Percentiles rank a stretch among this genome's conserved stretches.
Evolutionary conservation across 53 echinoderm and acorn worm species (phyloP).

Genomic region (Echinarachnius parma): DNA sequence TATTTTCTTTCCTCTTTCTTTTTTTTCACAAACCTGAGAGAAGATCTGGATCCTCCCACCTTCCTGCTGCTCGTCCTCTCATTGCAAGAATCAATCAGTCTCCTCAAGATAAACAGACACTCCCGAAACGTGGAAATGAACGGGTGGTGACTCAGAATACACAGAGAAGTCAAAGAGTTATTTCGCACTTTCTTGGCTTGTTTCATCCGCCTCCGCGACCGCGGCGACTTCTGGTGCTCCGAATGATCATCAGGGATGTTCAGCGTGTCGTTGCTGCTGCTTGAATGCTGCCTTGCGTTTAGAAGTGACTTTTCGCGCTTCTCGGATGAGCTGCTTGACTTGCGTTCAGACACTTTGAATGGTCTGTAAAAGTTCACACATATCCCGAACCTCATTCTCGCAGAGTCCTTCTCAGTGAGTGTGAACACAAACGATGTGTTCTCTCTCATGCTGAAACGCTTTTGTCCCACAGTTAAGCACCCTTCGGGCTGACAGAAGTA

Average conservation of each 20-base stretch:
- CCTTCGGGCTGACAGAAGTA: slow-evolving; percentile 96
- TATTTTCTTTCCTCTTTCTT: background rate
- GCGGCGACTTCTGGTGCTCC: slow-evolving; percentile 61
- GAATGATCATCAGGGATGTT: slow-evolving; percentile 66
- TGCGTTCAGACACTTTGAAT: slow-evolving; percentile 71
- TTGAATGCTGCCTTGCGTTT: slow-evolving; percentile 75
- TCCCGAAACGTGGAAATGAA: slow-evolving; percentile 95
- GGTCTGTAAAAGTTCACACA: slow-evolving; percentile 96
- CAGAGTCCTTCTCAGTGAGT: slow-evolving; percentile 89
- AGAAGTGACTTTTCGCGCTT: slow-evolving; percentile 50
- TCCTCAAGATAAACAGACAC: slow-evolving; percentile 91
- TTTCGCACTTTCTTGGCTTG: slow-evolving; percentile 86
- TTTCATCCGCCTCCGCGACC: slow-evolving; percentile 75
- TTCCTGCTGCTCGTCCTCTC: slow-evolving; percentile 89
- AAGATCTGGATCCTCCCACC: slow-evolving; percentile 86
- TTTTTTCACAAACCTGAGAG: slow-evolving; percentile 64
- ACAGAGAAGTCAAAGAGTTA: slow-evolving; percentile 90
- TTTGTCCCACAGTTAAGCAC: slow-evolving; percentile 84
- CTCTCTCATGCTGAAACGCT: slow-evolving; percentile 70
- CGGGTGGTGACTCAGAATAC: slow-evolving; percentile 96
- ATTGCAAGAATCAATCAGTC: slow-evolving; percentile 90
- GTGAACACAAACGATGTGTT: slow-evolving; percentile 95
- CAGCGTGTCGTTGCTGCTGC: slow-evolving; percentile 84
- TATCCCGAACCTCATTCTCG: slow-evolving; percentile 72
- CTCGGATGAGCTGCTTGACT: slow-evolving; percentile 39